phyloP scores from a whole-genome alignment of 2,888 invertebrate species.

The Nipponacmea schrenckii region DNA sequence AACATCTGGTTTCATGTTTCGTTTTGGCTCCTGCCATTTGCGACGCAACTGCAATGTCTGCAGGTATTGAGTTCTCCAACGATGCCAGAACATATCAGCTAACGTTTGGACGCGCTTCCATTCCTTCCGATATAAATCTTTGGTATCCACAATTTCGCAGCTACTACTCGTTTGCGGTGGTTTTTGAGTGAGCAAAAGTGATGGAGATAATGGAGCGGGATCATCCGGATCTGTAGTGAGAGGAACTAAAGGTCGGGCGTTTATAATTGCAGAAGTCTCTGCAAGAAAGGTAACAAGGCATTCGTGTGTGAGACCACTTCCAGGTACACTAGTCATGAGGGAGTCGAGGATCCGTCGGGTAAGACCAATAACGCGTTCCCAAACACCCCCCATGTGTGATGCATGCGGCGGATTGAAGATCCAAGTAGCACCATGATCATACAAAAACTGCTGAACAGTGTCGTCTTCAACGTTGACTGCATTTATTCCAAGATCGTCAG shows the following conservation, averaged over 20 bases:
- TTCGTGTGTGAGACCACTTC: slow-evolving; percentile 28
- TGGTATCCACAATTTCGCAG: background rate
- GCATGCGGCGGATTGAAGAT: slow-evolving; percentile 33
- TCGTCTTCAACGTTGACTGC: background rate
- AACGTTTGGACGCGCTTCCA: background rate
- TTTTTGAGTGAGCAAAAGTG: background rate
- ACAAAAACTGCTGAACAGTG: slow-evolving; percentile 5
- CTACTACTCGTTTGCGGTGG: background rate
- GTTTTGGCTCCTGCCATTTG: background rate
- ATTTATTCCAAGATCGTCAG: background rate
- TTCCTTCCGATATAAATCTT: background rate
- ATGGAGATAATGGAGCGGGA: background rate
- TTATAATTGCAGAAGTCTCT: slow-evolving; percentile 30
- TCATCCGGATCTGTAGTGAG: background rate
- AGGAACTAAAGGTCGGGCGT: slow-evolving; percentile 24
- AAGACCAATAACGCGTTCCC: slow-evolving; percentile 33
- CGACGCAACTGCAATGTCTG: background rate
- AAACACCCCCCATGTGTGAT: slow-evolving; percentile 34
- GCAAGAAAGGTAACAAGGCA: slow-evolving; percentile 30
- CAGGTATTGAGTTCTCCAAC: background rate
- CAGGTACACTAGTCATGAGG: slow-evolving; percentile 17
- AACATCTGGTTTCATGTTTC: background rate
- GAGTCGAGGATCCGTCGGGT: slow-evolving; percentile 32
- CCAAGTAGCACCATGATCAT: slow-evolving; percentile 23
- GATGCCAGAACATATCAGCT: background rate